Percentiles rank a stretch among this genome's conserved stretches.
Conservation (phyloP, 1,140 invertebrate species). For the Araneus ventricosus region DNA sequence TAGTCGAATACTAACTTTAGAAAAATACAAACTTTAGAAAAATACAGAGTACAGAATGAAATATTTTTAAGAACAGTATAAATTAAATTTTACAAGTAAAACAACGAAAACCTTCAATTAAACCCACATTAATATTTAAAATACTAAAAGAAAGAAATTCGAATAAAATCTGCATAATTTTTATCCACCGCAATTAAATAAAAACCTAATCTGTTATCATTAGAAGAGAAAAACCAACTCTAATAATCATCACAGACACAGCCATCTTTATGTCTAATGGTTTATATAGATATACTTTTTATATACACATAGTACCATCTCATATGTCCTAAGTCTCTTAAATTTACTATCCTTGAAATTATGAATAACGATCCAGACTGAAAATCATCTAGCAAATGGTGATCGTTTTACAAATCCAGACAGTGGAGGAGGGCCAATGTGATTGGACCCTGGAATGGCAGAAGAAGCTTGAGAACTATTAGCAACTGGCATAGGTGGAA, state of each 20-base stretch:
- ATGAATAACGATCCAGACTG: neutral
- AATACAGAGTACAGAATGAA: no score
- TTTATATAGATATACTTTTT: neutral
- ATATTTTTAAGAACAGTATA: no score
- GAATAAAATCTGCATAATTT: no score
- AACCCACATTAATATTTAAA: no score
- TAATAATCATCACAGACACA: constrained; percentile 4
- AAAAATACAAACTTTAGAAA: no score
- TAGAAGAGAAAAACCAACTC: neutral
- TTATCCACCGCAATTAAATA: neutral
- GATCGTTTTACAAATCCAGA: constrained; percentile 72
- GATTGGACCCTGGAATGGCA: neutral
- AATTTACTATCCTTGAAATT: neutral
- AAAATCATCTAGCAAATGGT: constrained; percentile 54
- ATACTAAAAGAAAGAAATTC: no score
- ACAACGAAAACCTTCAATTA: no score
- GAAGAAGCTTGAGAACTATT: neutral
- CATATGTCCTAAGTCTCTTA: neutral
- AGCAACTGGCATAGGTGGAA: neutral
- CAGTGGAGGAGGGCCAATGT: constrained; percentile 66
- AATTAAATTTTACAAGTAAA: no score
- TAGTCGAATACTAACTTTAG: neutral
- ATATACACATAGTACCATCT: neutral
- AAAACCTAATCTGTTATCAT: neutral
- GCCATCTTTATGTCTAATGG: neutral